Base-by-base conservation (phyloP, 2,888 invertebrate species). In the Smittia aterrima region DNA sequence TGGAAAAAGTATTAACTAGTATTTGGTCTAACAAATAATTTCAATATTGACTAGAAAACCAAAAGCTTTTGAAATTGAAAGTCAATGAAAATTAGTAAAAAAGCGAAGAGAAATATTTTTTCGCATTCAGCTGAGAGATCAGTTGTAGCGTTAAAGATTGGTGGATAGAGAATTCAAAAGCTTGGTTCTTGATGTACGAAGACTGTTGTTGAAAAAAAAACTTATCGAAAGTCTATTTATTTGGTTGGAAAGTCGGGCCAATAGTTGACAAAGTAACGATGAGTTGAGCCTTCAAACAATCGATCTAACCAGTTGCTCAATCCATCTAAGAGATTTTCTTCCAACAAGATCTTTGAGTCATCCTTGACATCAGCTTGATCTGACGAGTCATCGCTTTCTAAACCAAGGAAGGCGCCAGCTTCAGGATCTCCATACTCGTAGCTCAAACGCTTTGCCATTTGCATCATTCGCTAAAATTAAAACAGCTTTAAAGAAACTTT, bases 221-320 rank as follows among this genome's bases (percentile, higher is more conserved):
- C 32, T 32, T 32, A 32, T 3, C 32, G 32, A 32, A 32, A 3
- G 32, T 58, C 18, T 18, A 58, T 78, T 85, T 89, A 92, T 84
- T 92, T 92, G 80, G 90, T 89, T 77, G 91, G 90, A 86, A 94
- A 95, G 80, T 95, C 95, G n/a, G 98, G 98, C 98, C 98, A 99
- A 84, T 96, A 96, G 83, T 96, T 95, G 78, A 99, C 90, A 83
- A 95, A 92, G 85, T 97, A 98, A 78, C 97, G 91, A 82, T 95
- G 93, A 4, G 98, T 95, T 77, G 92, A 91, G 76, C 98, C 98
- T 82, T 98, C 98, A 81, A 98, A 97, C 77, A 99, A 85, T 24
- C 96, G 89, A 83, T 99, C 98, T 79, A 99, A 85, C 98, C 98
- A 99, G 84, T 95, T 95, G 74, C 95, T 91, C 74, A 99, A 86